Conservation (phyloP, 2,888 invertebrate species). For the Epinotia ramella region DNA sequence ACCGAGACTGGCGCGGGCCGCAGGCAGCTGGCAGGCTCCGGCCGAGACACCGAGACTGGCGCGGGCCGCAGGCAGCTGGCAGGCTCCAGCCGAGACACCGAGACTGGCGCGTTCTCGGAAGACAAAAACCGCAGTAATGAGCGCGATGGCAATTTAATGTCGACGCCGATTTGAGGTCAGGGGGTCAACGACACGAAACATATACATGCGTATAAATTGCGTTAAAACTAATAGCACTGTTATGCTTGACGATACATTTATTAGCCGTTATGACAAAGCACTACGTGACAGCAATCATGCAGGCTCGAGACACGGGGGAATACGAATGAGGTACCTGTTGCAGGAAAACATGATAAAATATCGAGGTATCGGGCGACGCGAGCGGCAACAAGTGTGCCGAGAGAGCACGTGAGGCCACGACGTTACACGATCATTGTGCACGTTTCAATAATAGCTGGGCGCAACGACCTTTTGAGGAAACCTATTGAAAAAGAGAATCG, state of each 20-base stretch:
- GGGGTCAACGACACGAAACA: slow-evolving; percentile 40
- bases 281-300: slow-evolving; percentile 30
- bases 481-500: not conserved
- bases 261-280: slow-evolving; percentile 5
- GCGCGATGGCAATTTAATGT: slow-evolving; percentile 33
- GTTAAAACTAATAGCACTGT: not conserved
- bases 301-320: slow-evolving; percentile 29
- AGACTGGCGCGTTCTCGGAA: slow-evolving; percentile 36
- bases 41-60: slow-evolving; percentile 5
- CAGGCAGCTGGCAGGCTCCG: slow-evolving; percentile 18
- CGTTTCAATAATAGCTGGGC: slow-evolving; percentile 30
- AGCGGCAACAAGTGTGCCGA: slow-evolving; percentile 24
- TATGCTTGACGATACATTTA: not conserved
- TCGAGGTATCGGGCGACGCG: slow-evolving; percentile 13
- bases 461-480: slow-evolving; percentile 34
- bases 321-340: slow-evolving; percentile 33
- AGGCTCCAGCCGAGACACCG: slow-evolving; percentile 14
- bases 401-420: not conserved
- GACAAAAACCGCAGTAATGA: slow-evolving; percentile 30
- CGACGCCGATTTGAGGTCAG: slow-evolving; percentile 38
- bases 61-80: no score
- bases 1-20: not conserved
- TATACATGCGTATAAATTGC: not conserved
- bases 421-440: slow-evolving; percentile 10
- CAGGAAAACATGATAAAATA: slow-evolving; percentile 38